phyloP scores from a whole-genome alignment of 2,888 invertebrate species.

The Stenurella melanura region DNA sequence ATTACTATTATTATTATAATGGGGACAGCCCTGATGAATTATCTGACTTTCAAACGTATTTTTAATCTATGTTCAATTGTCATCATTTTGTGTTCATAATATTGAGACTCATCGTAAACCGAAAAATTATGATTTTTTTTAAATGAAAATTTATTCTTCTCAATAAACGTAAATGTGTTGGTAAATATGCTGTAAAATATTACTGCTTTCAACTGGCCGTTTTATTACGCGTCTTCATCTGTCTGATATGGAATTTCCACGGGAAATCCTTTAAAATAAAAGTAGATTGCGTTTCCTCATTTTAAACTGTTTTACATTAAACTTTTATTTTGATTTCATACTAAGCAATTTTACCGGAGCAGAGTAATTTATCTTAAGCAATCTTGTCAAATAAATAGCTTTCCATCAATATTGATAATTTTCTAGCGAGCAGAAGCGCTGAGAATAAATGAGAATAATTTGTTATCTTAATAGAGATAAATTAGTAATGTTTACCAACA shows the following conservation, averaged over 20 bases:
- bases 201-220: neutral
- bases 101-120: too few species aligned
- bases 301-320: neutral
- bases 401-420: constrained; percentile 44
- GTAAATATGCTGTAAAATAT: neutral
- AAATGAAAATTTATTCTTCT: too few species aligned
- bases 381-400: constrained; percentile 35
- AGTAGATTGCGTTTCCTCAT: constrained; percentile 8
- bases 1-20: too few species aligned
- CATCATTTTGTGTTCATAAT: too few species aligned
- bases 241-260: neutral
- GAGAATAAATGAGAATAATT: constrained; percentile 32
- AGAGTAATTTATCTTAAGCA: constrained; percentile 27
- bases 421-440: constrained; percentile 35
- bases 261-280: constrained; percentile 1
- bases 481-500: constrained; percentile 35
- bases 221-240: neutral
- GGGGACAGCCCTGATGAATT: too few species aligned
- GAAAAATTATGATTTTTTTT: too few species aligned
- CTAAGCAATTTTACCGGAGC: neutral
- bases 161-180: too few species aligned
- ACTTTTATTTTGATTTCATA: constrained; percentile 4
- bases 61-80: too few species aligned
- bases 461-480: constrained; percentile 44
- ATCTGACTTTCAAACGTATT: too few species aligned